A percentile compares a stretch with the other conserved stretches of the same genome.
Evolutionary conservation across 2,797 vertebrate genomes (phyloP).

Genomic region (Erithacus rubecula): DNA sequence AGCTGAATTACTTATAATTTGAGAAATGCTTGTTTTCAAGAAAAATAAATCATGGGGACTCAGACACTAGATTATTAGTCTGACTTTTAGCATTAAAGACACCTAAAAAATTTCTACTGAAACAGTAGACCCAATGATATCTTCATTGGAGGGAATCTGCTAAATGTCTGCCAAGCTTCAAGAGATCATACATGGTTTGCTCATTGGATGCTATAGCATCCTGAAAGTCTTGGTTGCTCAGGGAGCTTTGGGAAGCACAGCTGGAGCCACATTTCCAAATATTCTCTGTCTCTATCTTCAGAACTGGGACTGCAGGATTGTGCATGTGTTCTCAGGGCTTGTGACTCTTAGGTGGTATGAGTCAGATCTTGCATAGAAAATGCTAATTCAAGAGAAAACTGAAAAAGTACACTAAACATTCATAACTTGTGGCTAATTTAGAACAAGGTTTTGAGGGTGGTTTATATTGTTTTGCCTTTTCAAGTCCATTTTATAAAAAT

Average conservation of each 20-base stretch:
- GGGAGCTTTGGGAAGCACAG: background rate
- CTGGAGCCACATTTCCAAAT: background rate
- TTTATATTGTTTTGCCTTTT: background rate
- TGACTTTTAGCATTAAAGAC: background rate
- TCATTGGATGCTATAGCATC: rapidly evolving
- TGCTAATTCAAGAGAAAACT: background rate
- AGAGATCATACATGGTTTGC: rapidly evolving
- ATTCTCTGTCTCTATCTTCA: background rate
- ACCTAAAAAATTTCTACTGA: background rate
- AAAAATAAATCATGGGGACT: background rate
- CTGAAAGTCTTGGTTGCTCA: background rate
- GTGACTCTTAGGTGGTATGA: background rate
- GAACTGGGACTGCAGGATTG: background rate
- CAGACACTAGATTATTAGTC: background rate
- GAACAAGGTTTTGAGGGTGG: background rate
- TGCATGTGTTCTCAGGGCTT: background rate
- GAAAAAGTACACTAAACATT: background rate
- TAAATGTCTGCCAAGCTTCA: background rate
- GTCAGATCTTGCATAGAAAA: background rate
- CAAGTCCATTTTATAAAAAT: rapidly evolving
- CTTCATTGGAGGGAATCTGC: background rate
- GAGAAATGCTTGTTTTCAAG: background rate
- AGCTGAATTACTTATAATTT: background rate
- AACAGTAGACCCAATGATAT: background rate
- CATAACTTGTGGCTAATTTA: background rate